These are phyloP conservation scores for Philhelius pedissequus DNA, from an alignment of 2,888 invertebrate genomes.

Conservation along the genomic window DNA sequence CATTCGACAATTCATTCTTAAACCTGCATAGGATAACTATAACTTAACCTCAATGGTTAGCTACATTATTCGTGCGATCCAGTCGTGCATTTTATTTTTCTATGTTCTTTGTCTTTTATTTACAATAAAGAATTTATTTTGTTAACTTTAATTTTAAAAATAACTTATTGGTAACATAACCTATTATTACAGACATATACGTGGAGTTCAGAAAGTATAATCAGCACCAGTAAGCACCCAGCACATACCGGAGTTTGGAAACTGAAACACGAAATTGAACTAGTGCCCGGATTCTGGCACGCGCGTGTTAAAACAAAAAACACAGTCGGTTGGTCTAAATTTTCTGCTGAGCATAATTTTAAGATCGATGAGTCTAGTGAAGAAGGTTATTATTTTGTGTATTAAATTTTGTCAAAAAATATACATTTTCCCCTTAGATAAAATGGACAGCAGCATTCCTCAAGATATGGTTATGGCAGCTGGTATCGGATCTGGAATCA, in stretches of 20 bases:
- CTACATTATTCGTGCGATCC: no score
- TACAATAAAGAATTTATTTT: no score
- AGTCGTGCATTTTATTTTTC: no score
- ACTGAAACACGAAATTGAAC: constrained; percentile 75
- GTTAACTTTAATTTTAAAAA: no score
- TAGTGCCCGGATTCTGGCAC: constrained; percentile 76
- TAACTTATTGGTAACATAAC: no score
- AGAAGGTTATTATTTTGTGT: constrained; percentile 60
- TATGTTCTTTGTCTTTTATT: no score
- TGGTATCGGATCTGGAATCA: constrained; percentile 70
- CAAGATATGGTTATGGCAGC: constrained; percentile 71
- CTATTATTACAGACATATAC: constrained; percentile 71
- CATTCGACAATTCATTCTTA: no score
- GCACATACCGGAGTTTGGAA: constrained; percentile 75
- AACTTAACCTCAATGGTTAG: no score
- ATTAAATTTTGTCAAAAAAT: not conserved
- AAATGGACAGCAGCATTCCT: constrained; percentile 70
- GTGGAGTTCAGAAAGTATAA: constrained; percentile 75
- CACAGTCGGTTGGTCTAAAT: constrained; percentile 76
- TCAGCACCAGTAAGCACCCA: constrained; percentile 74
- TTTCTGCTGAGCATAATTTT: constrained; percentile 74
- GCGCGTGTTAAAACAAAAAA: constrained; percentile 75
- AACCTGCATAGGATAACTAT: no score
- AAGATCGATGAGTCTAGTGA: constrained; percentile 68
- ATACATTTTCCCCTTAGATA: not conserved